Evolutionary conservation across 2,888 invertebrate species (phyloP).

Genomic region (Zhuqinia jingwanae): DNA sequence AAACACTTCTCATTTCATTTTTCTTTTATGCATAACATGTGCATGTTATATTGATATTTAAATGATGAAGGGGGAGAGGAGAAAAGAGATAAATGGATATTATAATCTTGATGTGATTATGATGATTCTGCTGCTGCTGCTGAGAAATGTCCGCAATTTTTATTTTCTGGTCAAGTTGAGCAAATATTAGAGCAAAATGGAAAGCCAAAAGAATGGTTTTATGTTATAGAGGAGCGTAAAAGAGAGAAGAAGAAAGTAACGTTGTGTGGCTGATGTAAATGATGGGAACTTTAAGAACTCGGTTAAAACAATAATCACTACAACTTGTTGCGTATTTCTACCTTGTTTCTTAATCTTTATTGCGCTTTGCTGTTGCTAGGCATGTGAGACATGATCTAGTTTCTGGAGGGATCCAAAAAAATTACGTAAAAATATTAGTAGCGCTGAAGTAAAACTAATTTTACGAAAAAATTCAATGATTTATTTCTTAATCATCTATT

Average conservation of each 20-base stretch:
- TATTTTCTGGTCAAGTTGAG: slow-evolving; percentile 59
- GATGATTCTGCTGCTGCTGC: slow-evolving; percentile 22
- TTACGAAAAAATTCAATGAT: too few relatives aligned
- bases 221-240: neutral
- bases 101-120: slow-evolving; percentile 16
- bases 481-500: too few relatives aligned
- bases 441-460: too few relatives aligned
- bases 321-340: too few relatives aligned
- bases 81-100: slow-evolving; percentile 24
- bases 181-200: neutral
- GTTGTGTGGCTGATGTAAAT: neutral
- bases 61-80: too few relatives aligned
- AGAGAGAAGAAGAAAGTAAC: neutral
- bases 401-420: too few relatives aligned
- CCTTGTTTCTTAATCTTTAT: too few relatives aligned
- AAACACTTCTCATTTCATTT: slow-evolving; percentile 62
- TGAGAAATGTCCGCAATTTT: slow-evolving; percentile 60
- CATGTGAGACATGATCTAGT: too few relatives aligned
- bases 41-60: neutral
- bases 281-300: neutral
- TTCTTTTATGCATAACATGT: neutral
- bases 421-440: too few relatives aligned
- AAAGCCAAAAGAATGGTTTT: neutral
- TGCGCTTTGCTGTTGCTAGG: too few relatives aligned
- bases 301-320: too few relatives aligned